Evolutionary conservation across 2,797 vertebrate genomes (phyloP).

Genomic region (Novumbra hubbsi): DNA sequence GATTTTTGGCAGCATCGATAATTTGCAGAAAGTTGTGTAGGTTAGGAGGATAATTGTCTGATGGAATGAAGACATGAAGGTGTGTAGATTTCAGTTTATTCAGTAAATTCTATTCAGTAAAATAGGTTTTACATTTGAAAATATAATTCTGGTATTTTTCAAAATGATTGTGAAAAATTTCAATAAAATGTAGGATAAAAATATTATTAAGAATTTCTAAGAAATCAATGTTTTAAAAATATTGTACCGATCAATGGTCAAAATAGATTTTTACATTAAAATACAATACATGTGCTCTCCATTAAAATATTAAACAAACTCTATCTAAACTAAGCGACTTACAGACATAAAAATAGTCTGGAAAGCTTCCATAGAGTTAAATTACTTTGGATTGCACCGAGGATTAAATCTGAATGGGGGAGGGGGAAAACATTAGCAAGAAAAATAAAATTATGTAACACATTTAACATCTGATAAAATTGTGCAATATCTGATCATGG

Average conservation of each 20-base stretch:
- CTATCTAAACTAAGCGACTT: not conserved
- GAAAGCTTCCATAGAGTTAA: not conserved
- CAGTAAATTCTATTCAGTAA: not conserved
- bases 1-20: no score
- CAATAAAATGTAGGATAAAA: not conserved
- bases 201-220: not conserved
- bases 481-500: not conserved
- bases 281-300: not conserved
- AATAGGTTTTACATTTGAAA: not conserved
- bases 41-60: no score
- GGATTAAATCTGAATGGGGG: not conserved
- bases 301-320: not conserved
- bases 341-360: not conserved
- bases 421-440: not conserved
- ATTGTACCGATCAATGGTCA: not conserved
- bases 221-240: not conserved
- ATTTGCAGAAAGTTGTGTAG: no score
- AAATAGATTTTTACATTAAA: not conserved
- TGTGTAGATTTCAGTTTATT: not conserved
- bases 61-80: no score
- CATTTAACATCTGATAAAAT: not conserved
- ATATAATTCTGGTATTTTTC: not conserved
- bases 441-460: constrained; percentile 2
- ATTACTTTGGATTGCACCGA: not conserved
- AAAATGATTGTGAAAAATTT: not conserved